Percentiles rank a stretch among this genome's conserved stretches.
phyloP scores from a whole-genome alignment of 2,797 vertebrate genomes.

The Pyrocephalus nanus region DNA sequence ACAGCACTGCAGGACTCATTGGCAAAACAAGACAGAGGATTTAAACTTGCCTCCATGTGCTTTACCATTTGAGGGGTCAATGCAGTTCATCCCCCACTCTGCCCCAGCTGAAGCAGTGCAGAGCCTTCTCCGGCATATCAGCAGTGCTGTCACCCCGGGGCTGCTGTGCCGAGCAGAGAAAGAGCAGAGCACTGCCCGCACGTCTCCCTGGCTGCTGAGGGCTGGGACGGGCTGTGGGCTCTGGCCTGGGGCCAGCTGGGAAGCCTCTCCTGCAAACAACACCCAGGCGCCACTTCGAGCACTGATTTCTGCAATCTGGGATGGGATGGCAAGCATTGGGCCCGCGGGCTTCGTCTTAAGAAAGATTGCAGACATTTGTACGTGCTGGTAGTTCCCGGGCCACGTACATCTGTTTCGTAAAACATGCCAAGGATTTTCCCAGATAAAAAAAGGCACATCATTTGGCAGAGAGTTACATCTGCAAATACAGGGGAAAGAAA shows the following conservation, averaged over 20 bases:
- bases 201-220: fast-evolving
- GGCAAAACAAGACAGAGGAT: background rate
- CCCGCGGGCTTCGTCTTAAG: background rate
- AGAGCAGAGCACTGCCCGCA: background rate
- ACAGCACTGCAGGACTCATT: fast-evolving
- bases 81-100: background rate
- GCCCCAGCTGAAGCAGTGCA: background rate
- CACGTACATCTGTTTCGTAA: fast-evolving
- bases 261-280: background rate
- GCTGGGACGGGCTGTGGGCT: background rate
- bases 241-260: background rate
- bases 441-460: background rate
- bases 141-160: background rate
- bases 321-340: background rate
- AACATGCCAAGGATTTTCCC: background rate
- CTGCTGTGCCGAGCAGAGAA: background rate
- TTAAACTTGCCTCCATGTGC: background rate
- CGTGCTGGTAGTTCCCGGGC: background rate
- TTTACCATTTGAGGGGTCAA: background rate
- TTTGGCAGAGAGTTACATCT: background rate
- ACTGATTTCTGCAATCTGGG: fast-evolving
- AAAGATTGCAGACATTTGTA: background rate
- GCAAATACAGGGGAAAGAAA: background rate
- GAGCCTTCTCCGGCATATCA: background rate
- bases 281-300: fast-evolving